phyloP scores from a whole-genome alignment of 2,888 invertebrate genomes.

The Leptopilina myrica region DNA sequence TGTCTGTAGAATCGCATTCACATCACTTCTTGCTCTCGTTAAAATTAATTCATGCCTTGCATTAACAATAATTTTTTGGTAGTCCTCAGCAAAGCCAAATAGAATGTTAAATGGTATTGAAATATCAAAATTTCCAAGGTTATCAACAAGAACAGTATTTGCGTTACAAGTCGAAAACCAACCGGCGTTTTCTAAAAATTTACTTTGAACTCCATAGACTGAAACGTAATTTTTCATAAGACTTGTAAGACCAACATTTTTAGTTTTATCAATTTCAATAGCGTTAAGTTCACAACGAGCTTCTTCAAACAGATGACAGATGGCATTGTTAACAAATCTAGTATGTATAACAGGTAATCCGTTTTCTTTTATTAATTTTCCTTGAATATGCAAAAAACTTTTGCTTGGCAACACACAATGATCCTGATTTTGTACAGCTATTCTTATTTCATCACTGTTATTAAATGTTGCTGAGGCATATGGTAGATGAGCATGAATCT shows the following conservation, averaged over 20 bases:
- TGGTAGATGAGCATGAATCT: slow-evolving; percentile 44
- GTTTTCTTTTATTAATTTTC: background rate
- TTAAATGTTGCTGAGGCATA: slow-evolving; percentile 42
- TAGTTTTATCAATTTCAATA: slow-evolving; percentile 64
- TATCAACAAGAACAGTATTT: no score
- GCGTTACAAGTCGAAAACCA: slow-evolving; percentile 35
- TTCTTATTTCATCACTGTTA: slow-evolving; percentile 54
- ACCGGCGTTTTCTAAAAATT: slow-evolving; percentile 46
- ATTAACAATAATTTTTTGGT: slow-evolving; percentile 44
- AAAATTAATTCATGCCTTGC: slow-evolving; percentile 46
- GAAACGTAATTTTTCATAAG: slow-evolving; percentile 70
- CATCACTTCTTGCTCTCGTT: slow-evolving; percentile 42
- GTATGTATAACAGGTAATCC: background rate
- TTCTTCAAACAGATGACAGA: slow-evolving; percentile 66
- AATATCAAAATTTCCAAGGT: no score
- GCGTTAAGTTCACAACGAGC: slow-evolving; percentile 70
- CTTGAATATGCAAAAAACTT: slow-evolving; percentile 48
- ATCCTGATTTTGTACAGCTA: slow-evolving; percentile 48
- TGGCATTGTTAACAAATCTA: slow-evolving; percentile 54
- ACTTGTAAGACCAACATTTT: slow-evolving; percentile 67
- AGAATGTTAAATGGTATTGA: slow-evolving; percentile 1
- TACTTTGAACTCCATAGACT: slow-evolving; percentile 37
- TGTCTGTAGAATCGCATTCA: slow-evolving; percentile 42
- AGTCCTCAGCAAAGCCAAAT: slow-evolving; percentile 35
- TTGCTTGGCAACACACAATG: slow-evolving; percentile 47